Base-by-base conservation (phyloP, 2,888 invertebrate genomes). In the Rhodophaea formosa region DNA sequence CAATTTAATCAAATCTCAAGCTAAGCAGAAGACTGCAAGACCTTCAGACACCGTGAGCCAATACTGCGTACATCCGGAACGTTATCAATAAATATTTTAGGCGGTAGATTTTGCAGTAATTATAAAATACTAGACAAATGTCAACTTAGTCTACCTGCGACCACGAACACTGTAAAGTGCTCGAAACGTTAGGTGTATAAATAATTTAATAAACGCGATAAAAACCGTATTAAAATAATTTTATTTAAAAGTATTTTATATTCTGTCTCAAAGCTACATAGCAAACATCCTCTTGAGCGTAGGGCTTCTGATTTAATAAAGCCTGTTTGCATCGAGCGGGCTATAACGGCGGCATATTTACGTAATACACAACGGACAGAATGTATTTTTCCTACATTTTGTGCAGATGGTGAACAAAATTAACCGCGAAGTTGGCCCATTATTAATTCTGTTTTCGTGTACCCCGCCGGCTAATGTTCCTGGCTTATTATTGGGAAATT, bases 371-470 rank as follows among this genome's bases (percentile, higher is more conserved):
- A 65, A 57, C 59, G 73, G 75, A 73, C 74, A 70, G 69, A 73
- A 77, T 74, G 74, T 75, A 82, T 76, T 74, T 75, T 77, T 77
- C 65, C 73, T 67, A 76, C 81, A 79, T 84, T 84, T 78, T 75
- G 77, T 75, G 78, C 86, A 85, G 86, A 84, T 84, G 85, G 78
- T 72, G 80, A 73, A 75, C 74, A 71, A 76, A 82, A 82, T 81
- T 79, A 80, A 79, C 79, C 82, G 72, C 78, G 80, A 88, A 88
- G 79, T 88, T 88, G 71, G 77, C 73, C 78, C 84, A 83, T 87
- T 88, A 86, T 86, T 87, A 87, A 88, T 86, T 86, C 79, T 82
- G 80, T 82, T 82, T 88, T 82, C 86, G 84, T 88, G 87, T 82
- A 77, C 79, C 80, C 75, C 12, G 75, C 74, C 67, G 71, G 80